Percentiles rank a stretch among this genome's conserved stretches.
Evolutionary conservation across 2,113 vertebrate genomes (phyloP).

Genomic region (Axis porcinus): DNA sequence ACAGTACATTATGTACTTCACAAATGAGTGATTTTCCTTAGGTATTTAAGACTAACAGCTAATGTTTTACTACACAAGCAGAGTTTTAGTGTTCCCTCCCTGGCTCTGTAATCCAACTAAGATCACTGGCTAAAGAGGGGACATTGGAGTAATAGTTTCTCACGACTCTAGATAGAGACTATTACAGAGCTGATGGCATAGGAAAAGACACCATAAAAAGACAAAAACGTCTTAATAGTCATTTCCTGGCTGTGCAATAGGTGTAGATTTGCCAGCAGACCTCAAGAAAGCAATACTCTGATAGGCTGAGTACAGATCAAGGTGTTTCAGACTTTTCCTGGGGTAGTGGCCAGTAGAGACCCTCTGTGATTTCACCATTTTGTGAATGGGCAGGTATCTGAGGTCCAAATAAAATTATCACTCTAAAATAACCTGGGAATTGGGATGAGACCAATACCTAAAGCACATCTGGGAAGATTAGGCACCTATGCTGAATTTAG

Average conservation of each 20-base stretch:
- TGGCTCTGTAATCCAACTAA: not conserved
- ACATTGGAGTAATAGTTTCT: not conserved
- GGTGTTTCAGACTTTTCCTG: not conserved
- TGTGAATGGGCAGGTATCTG: not conserved
- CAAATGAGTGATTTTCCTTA: not conserved
- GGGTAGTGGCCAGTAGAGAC: accelerated
- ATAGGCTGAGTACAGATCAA: not conserved
- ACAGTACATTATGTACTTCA: not conserved
- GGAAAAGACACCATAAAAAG: not conserved
- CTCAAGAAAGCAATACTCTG: not conserved
- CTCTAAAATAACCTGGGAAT: accelerated
- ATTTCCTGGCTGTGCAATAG: not conserved
- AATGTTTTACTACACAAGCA: not conserved
- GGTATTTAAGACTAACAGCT: not conserved
- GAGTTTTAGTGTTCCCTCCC: not conserved
- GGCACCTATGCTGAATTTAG: not conserved
- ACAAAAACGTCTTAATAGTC: not conserved
- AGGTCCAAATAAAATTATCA: not conserved
- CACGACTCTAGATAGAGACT: not conserved
- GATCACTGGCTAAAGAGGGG: not conserved
- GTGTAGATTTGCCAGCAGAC: not conserved
- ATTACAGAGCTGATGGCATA: not conserved
- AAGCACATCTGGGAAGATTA: not conserved
- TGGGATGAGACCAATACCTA: not conserved
- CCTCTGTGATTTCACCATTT: not conserved